Evolutionary conservation across 2,797 vertebrate genomes (phyloP).

Genomic region (Ispidina picta): DNA sequence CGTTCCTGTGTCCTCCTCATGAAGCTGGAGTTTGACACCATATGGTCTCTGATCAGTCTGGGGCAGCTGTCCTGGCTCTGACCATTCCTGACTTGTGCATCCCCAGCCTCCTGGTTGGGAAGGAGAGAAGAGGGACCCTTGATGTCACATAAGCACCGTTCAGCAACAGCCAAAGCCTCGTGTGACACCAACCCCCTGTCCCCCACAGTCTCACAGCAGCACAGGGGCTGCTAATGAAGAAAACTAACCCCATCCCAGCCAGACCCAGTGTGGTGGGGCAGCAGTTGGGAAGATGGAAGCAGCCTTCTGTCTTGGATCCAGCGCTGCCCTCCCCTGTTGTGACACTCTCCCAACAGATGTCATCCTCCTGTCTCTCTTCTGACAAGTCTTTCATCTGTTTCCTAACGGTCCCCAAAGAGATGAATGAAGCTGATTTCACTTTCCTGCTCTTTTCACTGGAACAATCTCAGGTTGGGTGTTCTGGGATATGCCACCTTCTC

Average conservation of each 20-base stretch:
- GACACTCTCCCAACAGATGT: not conserved
- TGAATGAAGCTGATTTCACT: not conserved
- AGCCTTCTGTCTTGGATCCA: not conserved
- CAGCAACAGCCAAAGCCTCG: fast-evolving
- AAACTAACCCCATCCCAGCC: not conserved
- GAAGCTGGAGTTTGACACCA: no score
- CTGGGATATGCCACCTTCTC: not conserved
- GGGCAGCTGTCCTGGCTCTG: not conserved
- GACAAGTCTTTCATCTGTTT: not conserved
- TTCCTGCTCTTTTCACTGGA: not conserved
- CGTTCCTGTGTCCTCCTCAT: no score
- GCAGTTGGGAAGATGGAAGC: not conserved
- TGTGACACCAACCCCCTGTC: not conserved
- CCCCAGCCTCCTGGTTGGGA: not conserved
- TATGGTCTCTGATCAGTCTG: not conserved
- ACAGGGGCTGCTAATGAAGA: fast-evolving
- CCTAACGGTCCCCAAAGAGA: not conserved
- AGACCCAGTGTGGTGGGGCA: fast-evolving
- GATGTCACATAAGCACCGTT: fast-evolving
- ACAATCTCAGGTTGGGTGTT: not conserved
- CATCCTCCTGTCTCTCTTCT: not conserved
- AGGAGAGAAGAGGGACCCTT: not conserved
- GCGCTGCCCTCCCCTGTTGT: not conserved
- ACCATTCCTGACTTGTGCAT: not conserved
- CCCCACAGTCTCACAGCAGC: not conserved